Base-by-base conservation (phyloP, 2,113 vertebrate genomes). In the Salvelinus alpinus region DNA sequence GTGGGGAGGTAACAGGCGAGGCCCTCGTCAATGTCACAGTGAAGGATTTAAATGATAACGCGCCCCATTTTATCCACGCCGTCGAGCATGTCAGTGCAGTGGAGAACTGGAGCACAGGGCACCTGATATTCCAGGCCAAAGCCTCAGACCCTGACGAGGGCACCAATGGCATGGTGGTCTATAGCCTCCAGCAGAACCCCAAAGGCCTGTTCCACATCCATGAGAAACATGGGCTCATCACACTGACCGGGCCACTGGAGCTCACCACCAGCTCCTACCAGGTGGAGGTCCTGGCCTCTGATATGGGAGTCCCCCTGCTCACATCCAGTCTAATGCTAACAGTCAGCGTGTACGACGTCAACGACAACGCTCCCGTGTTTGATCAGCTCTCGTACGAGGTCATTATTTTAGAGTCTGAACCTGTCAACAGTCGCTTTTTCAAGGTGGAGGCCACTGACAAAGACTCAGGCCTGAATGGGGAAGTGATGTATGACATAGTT, bases 311-410 rank as follows among this genome's bases (percentile, higher is more conserved):
- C 16, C 98, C 98, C 0, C 95, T 92, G 85, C 94, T 91, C 60
- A 94, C 94, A 34, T 96, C 97, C 69, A 93, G 88, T 66, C 93
- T 99, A 25, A 86, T 97, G 66, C 88, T 99, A 84, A 96, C 96
- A 0, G 83, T 99, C 60, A 96, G 95, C 1, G 97, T 99, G 18
- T 97, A 98, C 1, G 98, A 99, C 31, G 97, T 99, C 51, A 99
- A 99, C 16, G 97, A 99, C 85, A 97, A 99, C 82, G 88, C 96
- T 0, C 98, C 98, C 0, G 92, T 96, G 54, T 99, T 99, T n/a
- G 96, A 98, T 78, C 97, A 99, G 84, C 95, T 97, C 20, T 99
- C 97, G 0, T 99, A 99, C 48, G 97, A 99, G 91, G 94, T 97
- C 73, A 92, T 95, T 5, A 96, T 99, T 72, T 86, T 92, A 47